Evolutionary conservation across 2,888 invertebrate genomes (phyloP), one percentile per base, ranked within the genome.

Genomic region (Hyposoter didymator): DNA sequence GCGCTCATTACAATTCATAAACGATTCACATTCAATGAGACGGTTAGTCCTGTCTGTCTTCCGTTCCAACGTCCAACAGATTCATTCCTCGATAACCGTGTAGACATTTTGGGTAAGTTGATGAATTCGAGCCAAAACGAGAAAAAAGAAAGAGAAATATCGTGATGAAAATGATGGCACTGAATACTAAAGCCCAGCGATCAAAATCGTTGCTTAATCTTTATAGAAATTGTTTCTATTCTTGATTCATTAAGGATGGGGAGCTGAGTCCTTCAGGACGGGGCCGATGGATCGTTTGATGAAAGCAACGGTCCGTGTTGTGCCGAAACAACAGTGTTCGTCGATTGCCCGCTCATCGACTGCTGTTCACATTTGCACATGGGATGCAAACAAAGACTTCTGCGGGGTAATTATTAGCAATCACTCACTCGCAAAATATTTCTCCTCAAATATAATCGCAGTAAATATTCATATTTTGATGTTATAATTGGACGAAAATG

Each of bases 181-280:
- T n/a, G 19, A 52, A 19, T 35, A 35, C 35, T 35, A 52, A 52
- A 19, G n/a, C n/a, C 49, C n/a, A 5, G 52, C 52, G 8, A 52
- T 52, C 7, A 52, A 52, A 19, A 4, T 22, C 55, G 39, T 39
- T 39, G 39, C 0, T 39, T 8, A 10, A 39, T 39, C 8, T 39
- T 39, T 10, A 39, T 39, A 10, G 39, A n/a, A 0, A 73, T 89
- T 0, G 94, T 22, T 93, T 62, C 43, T 96, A 95, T 69, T n/a
- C 45, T 67, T 35, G 35, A 39, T 52, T 28, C 10, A 39, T 72
- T 0, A 28, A 96, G 96, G 96, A 69, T 96, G 96, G 96, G 96
- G 96, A 14, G 94, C 95, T 0, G 70, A 90, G 0, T 94, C 92
- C 17, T 92, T 94, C 69, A n/a, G n/a, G 95, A 95, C 0, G 96